phyloP scores from a whole-genome alignment of 2,113 vertebrate genomes.

The Zosterops hypoxanthus region DNA sequence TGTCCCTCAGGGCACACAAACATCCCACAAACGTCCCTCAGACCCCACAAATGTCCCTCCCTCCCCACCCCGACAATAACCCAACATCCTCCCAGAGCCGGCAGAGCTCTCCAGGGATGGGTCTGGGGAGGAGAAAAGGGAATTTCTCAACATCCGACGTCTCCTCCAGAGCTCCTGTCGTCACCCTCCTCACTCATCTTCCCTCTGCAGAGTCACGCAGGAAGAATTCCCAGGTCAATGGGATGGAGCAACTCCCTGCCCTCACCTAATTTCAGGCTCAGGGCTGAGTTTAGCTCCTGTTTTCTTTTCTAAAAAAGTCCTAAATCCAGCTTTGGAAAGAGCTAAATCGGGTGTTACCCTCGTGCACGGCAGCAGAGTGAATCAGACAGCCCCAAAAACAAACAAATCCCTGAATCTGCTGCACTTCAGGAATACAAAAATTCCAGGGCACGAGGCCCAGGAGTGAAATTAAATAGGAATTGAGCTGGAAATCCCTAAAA shows the following conservation, averaged over 20 bases:
- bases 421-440: not conserved
- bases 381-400: not conserved
- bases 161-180: not conserved
- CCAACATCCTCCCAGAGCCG: not conserved
- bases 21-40: not conserved
- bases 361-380: not conserved
- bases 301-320: not conserved
- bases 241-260: not conserved
- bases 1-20: no score
- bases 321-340: not conserved
- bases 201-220: not conserved
- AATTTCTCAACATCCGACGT: not conserved
- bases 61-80: not conserved
- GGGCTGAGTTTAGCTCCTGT: not conserved
- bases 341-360: not conserved
- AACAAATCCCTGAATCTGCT: not conserved
- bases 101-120: rapidly evolving
- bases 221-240: not conserved
- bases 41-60: not conserved
- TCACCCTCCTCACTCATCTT: not conserved
- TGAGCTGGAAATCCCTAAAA: not conserved
- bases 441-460: not conserved
- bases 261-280: not conserved
- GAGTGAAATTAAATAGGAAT: not conserved
- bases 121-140: not conserved